Percentiles rank a stretch among this genome's conserved stretches.
phyloP scores from a whole-genome alignment of 2,113 vertebrate genomes.

The Pheucticus melanocephalus region DNA sequence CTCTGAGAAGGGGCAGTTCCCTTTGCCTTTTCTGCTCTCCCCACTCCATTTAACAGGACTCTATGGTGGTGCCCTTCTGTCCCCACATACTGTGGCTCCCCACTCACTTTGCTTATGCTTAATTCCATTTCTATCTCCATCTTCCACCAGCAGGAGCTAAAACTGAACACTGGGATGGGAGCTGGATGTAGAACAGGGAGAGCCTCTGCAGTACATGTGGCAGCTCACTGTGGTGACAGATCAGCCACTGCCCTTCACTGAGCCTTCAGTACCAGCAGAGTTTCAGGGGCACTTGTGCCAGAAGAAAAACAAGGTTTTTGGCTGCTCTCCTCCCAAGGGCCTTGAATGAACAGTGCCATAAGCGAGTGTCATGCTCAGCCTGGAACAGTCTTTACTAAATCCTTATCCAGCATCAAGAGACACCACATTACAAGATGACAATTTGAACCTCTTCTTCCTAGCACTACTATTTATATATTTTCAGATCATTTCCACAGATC shows the following conservation, averaged over 20 bases:
- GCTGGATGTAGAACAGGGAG: background rate
- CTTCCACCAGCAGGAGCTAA: background rate
- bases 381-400: background rate
- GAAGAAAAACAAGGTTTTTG: background rate
- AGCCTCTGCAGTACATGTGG: accelerated
- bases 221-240: background rate
- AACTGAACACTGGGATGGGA: background rate
- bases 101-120: background rate
- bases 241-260: background rate
- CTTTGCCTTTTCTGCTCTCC: background rate
- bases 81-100: too few relatives aligned
- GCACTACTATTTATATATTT: background rate
- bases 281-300: accelerated
- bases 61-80: background rate
- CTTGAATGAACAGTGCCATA: background rate
- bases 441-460: background rate
- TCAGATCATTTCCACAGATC: background rate
- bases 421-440: background rate
- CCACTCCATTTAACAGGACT: background rate
- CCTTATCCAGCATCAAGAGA: background rate
- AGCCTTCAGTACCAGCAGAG: background rate
- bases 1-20: background rate
- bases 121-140: background rate
- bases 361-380: background rate
- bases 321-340: background rate